Evolutionary conservation across 2,113 vertebrate genomes (phyloP).

Genomic region (Alethe diademata): DNA sequence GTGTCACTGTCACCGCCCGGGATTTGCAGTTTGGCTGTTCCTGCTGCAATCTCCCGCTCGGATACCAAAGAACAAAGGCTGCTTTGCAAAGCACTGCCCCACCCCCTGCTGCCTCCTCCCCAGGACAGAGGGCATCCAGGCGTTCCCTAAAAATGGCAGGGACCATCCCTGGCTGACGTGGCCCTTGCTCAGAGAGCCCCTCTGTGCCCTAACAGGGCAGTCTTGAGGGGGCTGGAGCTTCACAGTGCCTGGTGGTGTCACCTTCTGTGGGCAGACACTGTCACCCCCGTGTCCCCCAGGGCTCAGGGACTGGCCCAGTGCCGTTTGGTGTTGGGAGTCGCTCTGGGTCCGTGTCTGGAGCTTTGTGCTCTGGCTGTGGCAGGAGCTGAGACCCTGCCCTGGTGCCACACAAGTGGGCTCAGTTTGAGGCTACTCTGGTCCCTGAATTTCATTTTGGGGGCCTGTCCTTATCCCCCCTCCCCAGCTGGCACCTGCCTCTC

Average conservation of each 20-base stretch:
- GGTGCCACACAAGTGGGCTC: accelerated
- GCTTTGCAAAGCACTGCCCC: slow-evolving; percentile 22
- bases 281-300: accelerated
- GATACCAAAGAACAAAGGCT: slow-evolving; percentile 44
- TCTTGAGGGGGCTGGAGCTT: not conserved
- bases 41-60: not conserved
- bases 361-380: not conserved
- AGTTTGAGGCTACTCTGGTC: not conserved
- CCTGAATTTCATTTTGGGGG: accelerated
- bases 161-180: not conserved
- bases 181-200: not conserved
- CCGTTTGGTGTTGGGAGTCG: not conserved
- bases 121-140: not conserved
- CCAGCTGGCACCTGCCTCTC: not conserved
- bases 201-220: not conserved
- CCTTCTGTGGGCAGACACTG: not conserved
- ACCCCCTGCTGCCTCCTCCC: not conserved
- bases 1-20: not conserved
- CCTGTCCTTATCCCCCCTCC: not conserved
- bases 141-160: not conserved
- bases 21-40: not conserved
- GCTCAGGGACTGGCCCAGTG: accelerated
- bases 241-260: not conserved
- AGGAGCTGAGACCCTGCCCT: not conserved
- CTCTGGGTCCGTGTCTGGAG: accelerated